Evolutionary conservation across 2,888 invertebrate genomes (phyloP).

Genomic region (Amaurobius ferox): DNA sequence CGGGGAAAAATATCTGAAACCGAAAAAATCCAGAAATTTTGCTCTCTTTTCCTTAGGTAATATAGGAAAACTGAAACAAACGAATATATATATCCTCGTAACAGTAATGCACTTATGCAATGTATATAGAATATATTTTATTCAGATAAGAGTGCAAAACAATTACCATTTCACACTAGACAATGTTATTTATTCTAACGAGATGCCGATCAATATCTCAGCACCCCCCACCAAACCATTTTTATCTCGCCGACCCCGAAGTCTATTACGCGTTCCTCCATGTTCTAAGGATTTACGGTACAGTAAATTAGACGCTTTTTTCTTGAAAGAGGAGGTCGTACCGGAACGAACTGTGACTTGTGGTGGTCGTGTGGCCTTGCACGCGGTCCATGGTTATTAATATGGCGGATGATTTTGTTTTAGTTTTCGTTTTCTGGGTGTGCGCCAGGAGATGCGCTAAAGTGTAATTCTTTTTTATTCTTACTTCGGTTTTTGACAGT

Average conservation of each 20-base stretch:
- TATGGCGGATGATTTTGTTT: constrained; percentile 20
- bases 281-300: constrained; percentile 51
- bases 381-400: constrained; percentile 16
- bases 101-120: too few relatives aligned
- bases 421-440: constrained; percentile 42
- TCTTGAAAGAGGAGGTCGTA: constrained; percentile 17
- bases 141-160: too few relatives aligned
- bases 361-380: constrained; percentile 47
- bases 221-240: background rate
- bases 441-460: constrained; percentile 59
- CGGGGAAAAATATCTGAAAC: too few relatives aligned
- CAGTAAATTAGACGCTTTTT: constrained; percentile 30
- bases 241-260: background rate
- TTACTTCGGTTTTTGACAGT: background rate
- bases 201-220: constrained; percentile 10
- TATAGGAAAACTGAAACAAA: too few relatives aligned
- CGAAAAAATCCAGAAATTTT: too few relatives aligned
- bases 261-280: background rate
- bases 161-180: too few relatives aligned
- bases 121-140: too few relatives aligned
- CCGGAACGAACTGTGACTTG: constrained; percentile 45
- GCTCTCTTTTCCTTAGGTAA: too few relatives aligned
- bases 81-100: too few relatives aligned
- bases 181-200: too few relatives aligned
- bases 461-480: background rate